phyloP scores from a whole-genome alignment of 2,888 invertebrate species.

The Tachystola acroxantha region DNA sequence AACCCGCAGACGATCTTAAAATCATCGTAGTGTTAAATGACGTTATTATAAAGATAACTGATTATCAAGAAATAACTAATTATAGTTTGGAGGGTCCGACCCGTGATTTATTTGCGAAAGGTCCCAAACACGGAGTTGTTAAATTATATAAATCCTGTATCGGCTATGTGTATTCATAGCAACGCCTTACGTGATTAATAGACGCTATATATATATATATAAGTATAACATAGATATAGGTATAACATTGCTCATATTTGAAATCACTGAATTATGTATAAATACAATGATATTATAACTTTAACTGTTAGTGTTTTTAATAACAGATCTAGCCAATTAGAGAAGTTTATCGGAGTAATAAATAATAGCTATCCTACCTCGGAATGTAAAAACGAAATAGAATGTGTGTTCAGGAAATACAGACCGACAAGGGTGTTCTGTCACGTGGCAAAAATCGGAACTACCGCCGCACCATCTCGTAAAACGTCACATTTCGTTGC shows the following conservation, averaged over 20 bases:
- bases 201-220: constrained; percentile 26
- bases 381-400: no score
- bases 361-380: no score
- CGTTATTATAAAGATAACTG: constrained; percentile 33
- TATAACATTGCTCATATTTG: constrained; percentile 42
- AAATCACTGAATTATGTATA: constrained; percentile 31
- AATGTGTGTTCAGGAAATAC: no score
- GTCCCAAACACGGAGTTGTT: no score
- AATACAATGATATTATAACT: constrained; percentile 21
- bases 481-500: no score
- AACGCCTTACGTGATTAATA: constrained; percentile 37
- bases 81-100: no score
- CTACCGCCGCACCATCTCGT: no score
- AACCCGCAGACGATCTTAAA: constrained; percentile 15
- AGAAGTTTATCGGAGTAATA: no score
- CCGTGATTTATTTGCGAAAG: no score
- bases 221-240: constrained; percentile 26
- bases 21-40: constrained; percentile 22
- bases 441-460: no score
- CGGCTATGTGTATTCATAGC: constrained; percentile 37
- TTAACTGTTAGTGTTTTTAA: neutral
- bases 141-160: constrained; percentile 24
- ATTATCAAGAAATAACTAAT: constrained; percentile 43
- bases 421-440: no score
- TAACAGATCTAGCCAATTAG: neutral